Evolutionary conservation across 2,113 vertebrate species (phyloP).

Genomic region (Hiodon alosoides): DNA sequence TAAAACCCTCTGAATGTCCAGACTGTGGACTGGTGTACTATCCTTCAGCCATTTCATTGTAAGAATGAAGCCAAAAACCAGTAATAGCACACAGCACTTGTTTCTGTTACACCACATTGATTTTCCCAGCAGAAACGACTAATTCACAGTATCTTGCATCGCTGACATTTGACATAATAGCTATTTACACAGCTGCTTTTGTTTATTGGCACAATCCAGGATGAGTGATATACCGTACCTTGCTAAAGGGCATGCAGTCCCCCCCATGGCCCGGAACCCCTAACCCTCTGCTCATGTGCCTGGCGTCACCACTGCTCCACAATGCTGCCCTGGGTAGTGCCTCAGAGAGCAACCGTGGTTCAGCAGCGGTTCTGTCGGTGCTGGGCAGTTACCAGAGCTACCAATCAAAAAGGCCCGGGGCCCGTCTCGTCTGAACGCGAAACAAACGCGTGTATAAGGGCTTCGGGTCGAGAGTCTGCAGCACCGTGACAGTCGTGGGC

Average conservation of each 20-base stretch:
- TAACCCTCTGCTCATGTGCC: neutral
- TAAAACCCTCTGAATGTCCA: neutral
- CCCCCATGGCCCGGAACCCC: neutral
- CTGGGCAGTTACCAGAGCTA: too few relatives aligned
- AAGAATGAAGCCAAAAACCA: slow-evolving; percentile 19
- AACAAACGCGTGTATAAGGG: neutral
- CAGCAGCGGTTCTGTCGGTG: too few relatives aligned
- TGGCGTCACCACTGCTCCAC: neutral
- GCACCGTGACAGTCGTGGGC: neutral
- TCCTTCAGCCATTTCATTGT: slow-evolving; percentile 21
- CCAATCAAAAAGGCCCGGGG: too few relatives aligned
- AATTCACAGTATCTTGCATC: neutral
- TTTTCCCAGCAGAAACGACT: slow-evolving; percentile 5
- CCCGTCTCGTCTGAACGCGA: neutral
- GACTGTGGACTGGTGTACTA: slow-evolving; percentile 20
- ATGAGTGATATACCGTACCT: neutral
- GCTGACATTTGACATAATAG: neutral
- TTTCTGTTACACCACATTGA: slow-evolving; percentile 28
- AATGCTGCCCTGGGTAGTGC: neutral
- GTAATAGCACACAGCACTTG: slow-evolving; percentile 32
- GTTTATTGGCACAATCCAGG: slow-evolving; percentile 32
- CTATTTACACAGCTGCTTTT: slow-evolving; percentile 47
- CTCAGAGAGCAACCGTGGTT: too few relatives aligned
- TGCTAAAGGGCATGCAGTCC: neutral
- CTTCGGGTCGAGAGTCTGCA: neutral